Base-by-base conservation (phyloP, 1,140 invertebrate species). In the Micrasema minimum region DNA sequence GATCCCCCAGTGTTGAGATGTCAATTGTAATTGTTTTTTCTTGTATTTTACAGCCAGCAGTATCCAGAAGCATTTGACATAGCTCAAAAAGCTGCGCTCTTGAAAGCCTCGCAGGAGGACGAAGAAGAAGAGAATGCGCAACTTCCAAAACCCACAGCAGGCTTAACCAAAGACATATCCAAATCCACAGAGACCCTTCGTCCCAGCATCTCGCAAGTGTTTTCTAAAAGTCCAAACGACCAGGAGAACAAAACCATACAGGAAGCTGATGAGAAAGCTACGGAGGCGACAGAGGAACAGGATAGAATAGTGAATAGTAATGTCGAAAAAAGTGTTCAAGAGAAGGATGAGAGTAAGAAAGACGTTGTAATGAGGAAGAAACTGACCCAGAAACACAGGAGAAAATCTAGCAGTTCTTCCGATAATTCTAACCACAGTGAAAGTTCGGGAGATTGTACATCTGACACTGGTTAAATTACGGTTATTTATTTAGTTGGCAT, bases 41-140 rank as follows among this genome's bases (percentile, higher is more conserved):
- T n/a, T n/a, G n/a, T n/a, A n/a, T 43, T 69, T 82, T 83, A 23
- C 78, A 85, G 83, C 59, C 86, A 89, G 43, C 93, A 96, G 78
- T 95, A 96, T 86, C 94, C 95, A 23, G 89, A 94, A 78, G 92
- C 92, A n/a, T 96, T 93, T 77, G 80, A 84, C 82, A 80, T 88
- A 71, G 90, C 90, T 0, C 85, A 90, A 45, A 87, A 87, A 59
- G 79, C 83, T 53, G 82, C 85, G 0, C 72, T 87, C 72, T 87
- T 87, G 0, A 89, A 90, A 79, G 87, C 88, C 78, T 78, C 78
- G 67, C 88, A 85, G 16, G 79, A 87, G 35, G 87, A 69, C 18
- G 9, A 14, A 16, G 87, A 88, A 70, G 86, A 88, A 65, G 83
- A 85, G 7, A 83, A 86, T 65, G 73, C 66, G 26, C 6, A 18